Percentiles rank a stretch among this genome's conserved stretches.
phyloP scores from a whole-genome alignment of 1,140 invertebrate species.

The Spodoptera litura region DNA sequence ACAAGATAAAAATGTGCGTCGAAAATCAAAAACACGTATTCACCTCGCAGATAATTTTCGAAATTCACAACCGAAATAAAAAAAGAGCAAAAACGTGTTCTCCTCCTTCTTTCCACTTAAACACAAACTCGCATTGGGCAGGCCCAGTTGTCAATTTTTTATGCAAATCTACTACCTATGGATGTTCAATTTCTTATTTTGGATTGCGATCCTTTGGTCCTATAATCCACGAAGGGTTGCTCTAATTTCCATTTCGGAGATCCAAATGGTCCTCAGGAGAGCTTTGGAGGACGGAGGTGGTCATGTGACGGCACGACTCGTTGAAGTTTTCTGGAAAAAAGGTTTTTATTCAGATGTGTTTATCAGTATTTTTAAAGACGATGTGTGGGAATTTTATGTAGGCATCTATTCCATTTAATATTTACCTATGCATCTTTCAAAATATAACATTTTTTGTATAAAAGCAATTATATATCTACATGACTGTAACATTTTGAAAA shows the following conservation, averaged over 20 bases:
- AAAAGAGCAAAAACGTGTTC: conserved; percentile 15
- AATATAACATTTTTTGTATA: too few species aligned
- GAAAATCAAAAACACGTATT: neutral
- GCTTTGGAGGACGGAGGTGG: conserved; percentile 26
- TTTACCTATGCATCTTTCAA: too few species aligned
- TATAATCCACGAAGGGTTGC: conserved; percentile 43
- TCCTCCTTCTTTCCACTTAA: conserved; percentile 16
- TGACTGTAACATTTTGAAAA: too few species aligned
- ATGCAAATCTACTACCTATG: conserved; percentile 58
- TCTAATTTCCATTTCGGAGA: conserved; percentile 58
- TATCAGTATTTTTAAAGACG: neutral
- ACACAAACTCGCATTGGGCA: conserved; percentile 36
- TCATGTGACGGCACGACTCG: conserved; percentile 18
- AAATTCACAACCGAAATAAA: conserved; percentile 38
- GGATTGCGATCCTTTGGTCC: conserved; percentile 46
- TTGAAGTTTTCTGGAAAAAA: conserved; percentile 5
- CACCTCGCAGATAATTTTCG: neutral
- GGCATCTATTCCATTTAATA: too few species aligned
- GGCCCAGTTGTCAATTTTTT: conserved; percentile 61
- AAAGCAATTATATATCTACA: too few species aligned
- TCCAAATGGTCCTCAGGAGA: conserved; percentile 43
- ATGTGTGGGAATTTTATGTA: too few species aligned
- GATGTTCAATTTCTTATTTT: conserved; percentile 59
- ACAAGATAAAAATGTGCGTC: too few species aligned
- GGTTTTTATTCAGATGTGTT: conserved; percentile 11